Evolutionary conservation across 1,140 invertebrate species (phyloP).

Genomic region (Samia ricini): DNA sequence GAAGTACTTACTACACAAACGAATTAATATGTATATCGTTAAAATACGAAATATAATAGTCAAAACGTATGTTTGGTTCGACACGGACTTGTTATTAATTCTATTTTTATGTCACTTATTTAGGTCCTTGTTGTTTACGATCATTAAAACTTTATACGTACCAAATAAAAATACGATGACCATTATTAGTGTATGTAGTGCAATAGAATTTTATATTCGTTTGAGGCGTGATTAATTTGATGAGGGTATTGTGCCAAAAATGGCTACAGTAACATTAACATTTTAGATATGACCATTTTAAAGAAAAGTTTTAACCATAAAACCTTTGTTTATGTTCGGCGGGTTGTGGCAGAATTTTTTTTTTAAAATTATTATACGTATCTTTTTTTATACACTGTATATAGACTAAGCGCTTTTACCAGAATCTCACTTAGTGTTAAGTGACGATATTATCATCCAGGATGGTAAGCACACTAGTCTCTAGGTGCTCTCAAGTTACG

Average conservation of each 20-base stretch:
- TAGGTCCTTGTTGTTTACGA: slow-evolving; percentile 15
- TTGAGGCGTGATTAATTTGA: slow-evolving; percentile 9
- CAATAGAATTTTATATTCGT: slow-evolving; percentile 1
- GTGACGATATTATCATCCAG: no score
- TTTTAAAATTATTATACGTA: no score
- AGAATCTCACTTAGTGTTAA: no score
- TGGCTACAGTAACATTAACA: slow-evolving; percentile 4
- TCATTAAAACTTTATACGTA: slow-evolving; percentile 16
- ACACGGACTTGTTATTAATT: slow-evolving; percentile 14
- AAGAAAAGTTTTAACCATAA: background rate
- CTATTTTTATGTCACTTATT: slow-evolving; percentile 18
- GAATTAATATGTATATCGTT: no score
- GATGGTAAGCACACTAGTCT: no score
- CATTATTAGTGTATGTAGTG: slow-evolving; percentile 7
- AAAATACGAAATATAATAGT: background rate
- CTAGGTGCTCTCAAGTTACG: no score
- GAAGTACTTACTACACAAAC: background rate
- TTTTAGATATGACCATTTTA: slow-evolving; percentile 3
- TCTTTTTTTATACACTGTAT: no score
- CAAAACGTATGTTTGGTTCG: slow-evolving; percentile 2
- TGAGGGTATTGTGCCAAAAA: slow-evolving; percentile 1
- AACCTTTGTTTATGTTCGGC: background rate
- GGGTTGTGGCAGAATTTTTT: background rate
- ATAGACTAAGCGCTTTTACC: no score
- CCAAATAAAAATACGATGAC: slow-evolving; percentile 13